Conservation (phyloP, 1,140 invertebrate genomes). For the Diabrotica undecimpunctata region DNA sequence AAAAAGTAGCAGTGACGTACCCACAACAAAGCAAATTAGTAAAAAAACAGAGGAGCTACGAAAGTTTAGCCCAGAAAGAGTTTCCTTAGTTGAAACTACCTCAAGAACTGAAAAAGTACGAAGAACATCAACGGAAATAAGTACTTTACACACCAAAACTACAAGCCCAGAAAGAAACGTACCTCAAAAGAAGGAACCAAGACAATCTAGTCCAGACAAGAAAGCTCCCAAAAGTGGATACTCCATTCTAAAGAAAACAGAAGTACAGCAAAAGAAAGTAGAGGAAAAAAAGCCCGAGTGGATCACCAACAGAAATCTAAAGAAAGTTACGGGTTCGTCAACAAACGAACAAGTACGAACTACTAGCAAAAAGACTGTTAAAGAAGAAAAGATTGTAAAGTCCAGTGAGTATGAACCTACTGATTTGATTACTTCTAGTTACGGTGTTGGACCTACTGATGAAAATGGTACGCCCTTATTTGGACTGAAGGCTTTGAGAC, state of each 20-base stretch:
- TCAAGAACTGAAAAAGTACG: not conserved
- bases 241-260: slow-evolving; percentile 31
- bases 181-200: not conserved
- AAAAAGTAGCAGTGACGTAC: not conserved
- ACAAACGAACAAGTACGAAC: slow-evolving; percentile 24
- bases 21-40: too few species aligned
- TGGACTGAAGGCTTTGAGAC: slow-evolving; percentile 67
- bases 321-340: slow-evolving; percentile 32
- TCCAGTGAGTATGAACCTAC: slow-evolving; percentile 44
- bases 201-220: slow-evolving; percentile 21
- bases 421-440: slow-evolving; percentile 72
- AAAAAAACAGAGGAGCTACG: not conserved
- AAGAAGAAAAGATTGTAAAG: slow-evolving; percentile 29
- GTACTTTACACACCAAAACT: not conserved
- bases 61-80: slow-evolving; percentile 9
- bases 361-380: slow-evolving; percentile 26
- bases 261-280: slow-evolving; percentile 29
- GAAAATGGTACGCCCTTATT: slow-evolving; percentile 73
- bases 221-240: not conserved
- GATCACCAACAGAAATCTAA: slow-evolving; percentile 41
- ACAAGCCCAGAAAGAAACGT: slow-evolving; percentile 13
- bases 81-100: slow-evolving; percentile 3
- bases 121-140: not conserved
- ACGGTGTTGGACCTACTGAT: slow-evolving; percentile 76
- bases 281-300: slow-evolving; percentile 41